phyloP scores from a whole-genome alignment of 2,797 vertebrate genomes.

The Gastrophryne carolinensis region DNA sequence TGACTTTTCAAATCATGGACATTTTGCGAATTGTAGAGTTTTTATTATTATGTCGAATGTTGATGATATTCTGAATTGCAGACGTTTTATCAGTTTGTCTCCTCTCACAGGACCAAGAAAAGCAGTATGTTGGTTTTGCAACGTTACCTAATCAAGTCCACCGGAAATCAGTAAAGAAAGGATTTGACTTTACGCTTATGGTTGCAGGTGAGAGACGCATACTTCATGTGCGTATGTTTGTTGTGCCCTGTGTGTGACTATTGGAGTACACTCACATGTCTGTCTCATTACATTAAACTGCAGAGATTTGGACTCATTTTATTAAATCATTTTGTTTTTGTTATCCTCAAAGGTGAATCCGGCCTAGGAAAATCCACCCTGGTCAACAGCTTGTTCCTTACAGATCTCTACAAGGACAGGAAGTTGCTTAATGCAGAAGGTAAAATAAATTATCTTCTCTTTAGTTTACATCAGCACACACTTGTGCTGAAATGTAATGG shows the following conservation, averaged over 20 bases:
- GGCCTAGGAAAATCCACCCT: conserved; percentile 96
- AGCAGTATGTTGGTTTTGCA: conserved; percentile 88
- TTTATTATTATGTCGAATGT: too few relatives aligned
- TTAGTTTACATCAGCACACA: not conserved
- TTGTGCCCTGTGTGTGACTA: too few relatives aligned
- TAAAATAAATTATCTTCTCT: conserved; percentile 58
- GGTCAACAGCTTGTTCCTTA: conserved; percentile 97
- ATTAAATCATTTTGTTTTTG: not conserved
- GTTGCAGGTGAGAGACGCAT: conserved; percentile 75
- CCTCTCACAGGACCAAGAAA: conserved; percentile 77
- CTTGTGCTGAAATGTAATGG: too few relatives aligned
- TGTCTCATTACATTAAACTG: not conserved
- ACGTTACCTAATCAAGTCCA: conserved; percentile 87
- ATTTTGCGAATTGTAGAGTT: too few relatives aligned
- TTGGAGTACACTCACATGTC: too few relatives aligned
- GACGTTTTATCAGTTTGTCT: not conserved
- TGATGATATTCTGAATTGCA: too few relatives aligned
- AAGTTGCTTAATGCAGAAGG: conserved; percentile 97
- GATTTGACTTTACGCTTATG: conserved; percentile 87
- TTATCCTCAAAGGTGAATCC: conserved; percentile 73
- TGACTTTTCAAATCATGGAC: too few relatives aligned
- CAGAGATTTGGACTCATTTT: not conserved
- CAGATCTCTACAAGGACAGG: conserved; percentile 95
- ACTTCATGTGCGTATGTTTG: not conserved
- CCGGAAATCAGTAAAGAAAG: conserved; percentile 89